Evolutionary conservation across 2,797 vertebrate genomes (phyloP), one percentile per base, ranked within the genome.

Genomic region (Antrozous pallidus): DNA sequence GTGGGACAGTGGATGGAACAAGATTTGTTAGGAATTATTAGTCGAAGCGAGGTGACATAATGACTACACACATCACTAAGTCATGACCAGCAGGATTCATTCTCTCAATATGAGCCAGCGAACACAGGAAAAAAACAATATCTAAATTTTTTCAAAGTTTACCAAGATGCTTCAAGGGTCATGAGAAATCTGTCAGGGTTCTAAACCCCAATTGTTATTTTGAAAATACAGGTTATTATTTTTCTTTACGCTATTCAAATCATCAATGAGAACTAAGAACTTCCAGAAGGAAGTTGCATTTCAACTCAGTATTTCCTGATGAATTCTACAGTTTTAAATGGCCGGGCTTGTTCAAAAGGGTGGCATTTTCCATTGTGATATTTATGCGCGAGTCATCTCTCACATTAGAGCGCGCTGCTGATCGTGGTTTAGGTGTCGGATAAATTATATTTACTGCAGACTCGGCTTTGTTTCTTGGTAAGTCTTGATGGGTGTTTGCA

Each of bases 311-410:
- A 69, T 86, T 90, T 91, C 56, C 54, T 69, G 67, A 77, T 85
- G 40, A 96, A 63, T 75, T 49, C 47, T n/a, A 80, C 49, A 88
- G 58, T 93, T 28, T 45, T 88, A 74, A 94, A 47, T 90, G 18
- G n/a, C 45, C 70, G 18, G 49, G 26, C 51, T 95, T 90, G 36
- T 80, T 94, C 93, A 77, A 75, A 92, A 94, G 69, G 47, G 49
- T 90, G 85, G 92, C 51, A 71, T 88, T 96, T 96, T 89, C 47
- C 40, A 79, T 51, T 81, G 77, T 79, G 75, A 85, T 88, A 58
- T 70, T 81, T 90, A 79, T 69, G 58, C 45, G 42, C 24, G 42
- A 92, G n/a, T 92, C 17, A 90, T 78, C 61, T 75, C 82, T 91
- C 31, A 16, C 84, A 79, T 47, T 73, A 87, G 47, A 74, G 45